Base-by-base conservation (phyloP, 1,140 invertebrate genomes). In the Parapsyche elsis region DNA sequence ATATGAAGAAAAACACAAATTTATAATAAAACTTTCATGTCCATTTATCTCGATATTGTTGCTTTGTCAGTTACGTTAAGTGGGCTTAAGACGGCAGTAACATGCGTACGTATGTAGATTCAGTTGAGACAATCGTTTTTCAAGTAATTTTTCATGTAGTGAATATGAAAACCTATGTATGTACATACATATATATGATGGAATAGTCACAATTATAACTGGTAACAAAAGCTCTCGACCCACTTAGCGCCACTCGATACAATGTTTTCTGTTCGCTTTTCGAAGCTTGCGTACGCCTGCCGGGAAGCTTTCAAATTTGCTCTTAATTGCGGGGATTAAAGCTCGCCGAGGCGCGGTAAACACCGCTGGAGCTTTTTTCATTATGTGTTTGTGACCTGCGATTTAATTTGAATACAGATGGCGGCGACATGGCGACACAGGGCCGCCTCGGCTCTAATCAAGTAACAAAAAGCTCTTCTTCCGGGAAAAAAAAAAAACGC, bases 391-490 rank as follows among this genome's bases (percentile, higher is more conserved):
- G 64, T 57, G 14, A 61, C 57, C 30, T 26, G 75, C 59, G 19
- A 67, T 77, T 77, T 77, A 77, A 77, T 77, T 77, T 77, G 75
- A 77, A 77, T 77, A 77, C 46, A 77, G 75, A 77, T 64, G 75
- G 59, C 53, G 75, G 57, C 75, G 75, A 64, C 75, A 49, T 5
- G 73, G 75, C 53, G 75, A 12, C 73, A 12, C 12, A 71, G 19
- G 46, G 44, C 9, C 46, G 73, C 26, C 73, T 5, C 12, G 5
- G 64, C 53, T 59, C 23, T 75, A 75, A 75, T 75, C 73, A 75
- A 26, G 2, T 10, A 53, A 26, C 12, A 38, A 71, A 71, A 71
- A 30, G 19, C n/a, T 21, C 14, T 10, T 10, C 24, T 67, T 12
- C 1, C 9, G 16, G 21, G 7, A 21, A 21, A 61, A 4, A 24